Conservation (phyloP, 2,888 invertebrate genomes). For the Aspidapion aeneum region DNA sequence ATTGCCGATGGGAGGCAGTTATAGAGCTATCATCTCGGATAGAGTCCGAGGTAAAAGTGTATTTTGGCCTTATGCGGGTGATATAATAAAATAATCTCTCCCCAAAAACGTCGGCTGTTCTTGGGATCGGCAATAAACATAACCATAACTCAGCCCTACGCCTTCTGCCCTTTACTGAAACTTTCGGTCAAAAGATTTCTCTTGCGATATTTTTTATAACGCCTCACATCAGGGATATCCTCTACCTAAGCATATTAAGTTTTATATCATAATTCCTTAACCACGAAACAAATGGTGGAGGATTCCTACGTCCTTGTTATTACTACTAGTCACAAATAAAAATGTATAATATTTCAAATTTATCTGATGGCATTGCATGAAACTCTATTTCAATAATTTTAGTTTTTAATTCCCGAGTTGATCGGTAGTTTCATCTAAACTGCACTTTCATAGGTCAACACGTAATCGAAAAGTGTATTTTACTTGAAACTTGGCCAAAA, state of each 20-base stretch:
- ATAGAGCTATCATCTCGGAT: conserved; percentile 47
- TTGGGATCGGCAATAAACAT: conserved; percentile 46
- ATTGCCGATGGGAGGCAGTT: conserved; percentile 46
- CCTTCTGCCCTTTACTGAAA: conserved; percentile 30
- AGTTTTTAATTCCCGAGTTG: background rate
- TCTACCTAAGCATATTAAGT: too few relatives aligned
- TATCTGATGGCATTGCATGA: background rate
- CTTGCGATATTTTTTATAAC: background rate
- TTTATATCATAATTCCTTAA: too few relatives aligned
- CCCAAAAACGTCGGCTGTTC: conserved; percentile 44
- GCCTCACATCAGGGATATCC: too few relatives aligned
- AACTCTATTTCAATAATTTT: background rate
- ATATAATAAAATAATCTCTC: conserved; percentile 49
- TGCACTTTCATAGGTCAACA: background rate
- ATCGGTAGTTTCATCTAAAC: background rate
- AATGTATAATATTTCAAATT: too few relatives aligned
- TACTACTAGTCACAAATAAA: too few relatives aligned
- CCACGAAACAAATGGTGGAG: too few relatives aligned
- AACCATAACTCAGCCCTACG: conserved; percentile 47
- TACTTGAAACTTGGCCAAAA: background rate
- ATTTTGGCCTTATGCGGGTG: conserved; percentile 25
- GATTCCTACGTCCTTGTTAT: too few relatives aligned
- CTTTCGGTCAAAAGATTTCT: conserved; percentile 13
- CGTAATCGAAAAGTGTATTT: background rate
- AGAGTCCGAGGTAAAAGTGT: conserved; percentile 45